Conservation (phyloP, 1,140 invertebrate genomes). For the Venustaconcha ellipsiformis region DNA sequence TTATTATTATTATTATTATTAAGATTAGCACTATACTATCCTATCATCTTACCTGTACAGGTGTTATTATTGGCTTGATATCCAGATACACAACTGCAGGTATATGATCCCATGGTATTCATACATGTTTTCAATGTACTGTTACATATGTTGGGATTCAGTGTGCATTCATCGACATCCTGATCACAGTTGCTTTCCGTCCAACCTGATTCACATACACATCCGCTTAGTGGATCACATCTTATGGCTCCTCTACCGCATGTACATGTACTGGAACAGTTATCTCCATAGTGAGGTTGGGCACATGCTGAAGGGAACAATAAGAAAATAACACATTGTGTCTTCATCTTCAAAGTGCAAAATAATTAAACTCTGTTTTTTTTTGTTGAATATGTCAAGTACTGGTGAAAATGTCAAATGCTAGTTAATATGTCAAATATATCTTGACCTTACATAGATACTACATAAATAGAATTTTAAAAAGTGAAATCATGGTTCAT, state of each 20-base stretch:
- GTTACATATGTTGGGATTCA: conserved; percentile 7
- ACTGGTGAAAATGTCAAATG: no score
- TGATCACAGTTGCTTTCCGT: conserved; percentile 40
- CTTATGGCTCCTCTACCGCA: conserved; percentile 31
- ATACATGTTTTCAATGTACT: conserved; percentile 19
- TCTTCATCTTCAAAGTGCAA: no score
- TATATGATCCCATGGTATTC: conserved; percentile 34
- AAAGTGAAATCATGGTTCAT: no score
- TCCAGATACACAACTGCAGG: conserved; percentile 34
- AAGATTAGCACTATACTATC: neutral
- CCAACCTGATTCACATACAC: conserved; percentile 49
- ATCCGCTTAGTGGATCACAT: conserved; percentile 40
- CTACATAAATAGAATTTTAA: no score
- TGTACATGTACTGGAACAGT: conserved; percentile 38
- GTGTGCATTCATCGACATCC: conserved; percentile 44
- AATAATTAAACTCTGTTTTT: no score
- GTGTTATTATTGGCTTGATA: conserved; percentile 13
- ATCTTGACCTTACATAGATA: no score
- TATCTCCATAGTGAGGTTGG: conserved; percentile 31
- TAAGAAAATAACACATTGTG: neutral
- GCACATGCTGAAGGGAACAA: conserved; percentile 34
- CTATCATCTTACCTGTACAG: conserved; percentile 25
- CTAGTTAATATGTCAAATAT: no score
- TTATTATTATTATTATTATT: no score
- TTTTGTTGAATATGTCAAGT: no score